A percentile compares a stretch with the other conserved stretches of the same genome.
These are phyloP conservation scores for Proteles cristata DNA, from an alignment of 2,113 vertebrate genomes.

Conservation along the genomic window DNA sequence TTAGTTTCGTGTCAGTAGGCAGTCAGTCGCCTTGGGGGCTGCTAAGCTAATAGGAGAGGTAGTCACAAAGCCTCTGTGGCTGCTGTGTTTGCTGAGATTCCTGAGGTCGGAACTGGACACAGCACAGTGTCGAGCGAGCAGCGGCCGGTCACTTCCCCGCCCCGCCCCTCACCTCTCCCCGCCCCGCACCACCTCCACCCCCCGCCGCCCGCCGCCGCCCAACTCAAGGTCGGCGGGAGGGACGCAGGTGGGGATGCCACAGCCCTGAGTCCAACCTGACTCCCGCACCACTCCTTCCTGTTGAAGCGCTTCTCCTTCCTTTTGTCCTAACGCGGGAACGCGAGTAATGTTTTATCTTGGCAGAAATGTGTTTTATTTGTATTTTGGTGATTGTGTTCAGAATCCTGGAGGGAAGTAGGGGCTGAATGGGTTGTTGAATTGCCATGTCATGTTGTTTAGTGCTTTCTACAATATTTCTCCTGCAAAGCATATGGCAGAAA, in stretches of 20 bases:
- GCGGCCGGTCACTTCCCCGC: not conserved
- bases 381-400: not conserved
- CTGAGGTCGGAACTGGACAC: constrained; percentile 78
- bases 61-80: constrained; percentile 89
- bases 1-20: constrained; percentile 89
- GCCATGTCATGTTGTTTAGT: not conserved
- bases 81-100: constrained; percentile 87
- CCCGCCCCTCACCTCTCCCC: no score
- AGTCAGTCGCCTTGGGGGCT: constrained; percentile 89
- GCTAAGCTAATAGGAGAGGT: constrained; percentile 92
- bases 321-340: constrained; percentile 85
- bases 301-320: constrained; percentile 83
- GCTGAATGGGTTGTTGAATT: not conserved
- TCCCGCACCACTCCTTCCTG: constrained; percentile 7
- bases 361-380: not conserved
- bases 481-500: not conserved
- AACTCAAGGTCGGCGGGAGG: not conserved
- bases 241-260: not conserved
- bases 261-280: not conserved
- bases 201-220: not conserved
- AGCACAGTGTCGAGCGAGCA: not conserved
- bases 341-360: not conserved
- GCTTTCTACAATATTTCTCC: not conserved
- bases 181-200: accelerated
- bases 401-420: not conserved